phyloP scores from a whole-genome alignment of 1,140 invertebrate genomes.

The Galendromus occidentalis region DNA sequence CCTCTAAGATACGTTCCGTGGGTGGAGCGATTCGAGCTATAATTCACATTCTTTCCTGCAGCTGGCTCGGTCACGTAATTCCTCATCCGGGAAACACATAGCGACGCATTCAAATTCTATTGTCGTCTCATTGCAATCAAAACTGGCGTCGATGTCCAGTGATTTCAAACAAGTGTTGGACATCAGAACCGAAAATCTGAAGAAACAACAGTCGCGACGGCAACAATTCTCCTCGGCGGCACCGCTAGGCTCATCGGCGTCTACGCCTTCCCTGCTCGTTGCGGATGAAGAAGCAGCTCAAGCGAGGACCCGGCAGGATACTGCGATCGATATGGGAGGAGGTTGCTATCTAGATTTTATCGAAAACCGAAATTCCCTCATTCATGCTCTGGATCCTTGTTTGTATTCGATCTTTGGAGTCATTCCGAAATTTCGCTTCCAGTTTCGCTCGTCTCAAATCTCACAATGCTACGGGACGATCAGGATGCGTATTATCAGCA shows the following conservation, averaged over 20 bases:
- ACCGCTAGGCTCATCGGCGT: slow-evolving; percentile 21
- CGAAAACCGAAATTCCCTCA: slow-evolving; percentile 18
- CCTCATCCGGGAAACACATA: slow-evolving; percentile 49
- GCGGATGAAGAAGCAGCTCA: slow-evolving; percentile 39
- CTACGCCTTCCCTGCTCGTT: slow-evolving; percentile 19
- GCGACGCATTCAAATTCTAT: slow-evolving; percentile 89
- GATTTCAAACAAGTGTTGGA: slow-evolving; percentile 58
- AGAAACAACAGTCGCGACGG: slow-evolving; percentile 73
- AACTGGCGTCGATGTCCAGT: slow-evolving; percentile 84
- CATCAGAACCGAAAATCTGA: slow-evolving; percentile 54
- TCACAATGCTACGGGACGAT: slow-evolving; percentile 15
- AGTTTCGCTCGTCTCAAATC: background rate
- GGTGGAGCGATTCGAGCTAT: too few species aligned
- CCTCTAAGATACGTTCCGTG: too few species aligned
- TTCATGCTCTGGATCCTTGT: slow-evolving; percentile 21
- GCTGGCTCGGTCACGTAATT: slow-evolving; percentile 25
- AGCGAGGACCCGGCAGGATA: slow-evolving; percentile 22
- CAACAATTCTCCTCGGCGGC: slow-evolving; percentile 74
- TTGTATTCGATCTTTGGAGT: background rate
- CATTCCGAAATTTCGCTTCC: slow-evolving; percentile 7
- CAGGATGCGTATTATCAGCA: slow-evolving; percentile 71
- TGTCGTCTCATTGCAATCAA: slow-evolving; percentile 77
- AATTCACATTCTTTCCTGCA: slow-evolving; percentile 17
- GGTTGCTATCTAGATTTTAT: too few species aligned
- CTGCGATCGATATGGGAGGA: slow-evolving; percentile 17